Base-by-base conservation (phyloP, 1,140 invertebrate species). In the Tribolium madens region DNA sequence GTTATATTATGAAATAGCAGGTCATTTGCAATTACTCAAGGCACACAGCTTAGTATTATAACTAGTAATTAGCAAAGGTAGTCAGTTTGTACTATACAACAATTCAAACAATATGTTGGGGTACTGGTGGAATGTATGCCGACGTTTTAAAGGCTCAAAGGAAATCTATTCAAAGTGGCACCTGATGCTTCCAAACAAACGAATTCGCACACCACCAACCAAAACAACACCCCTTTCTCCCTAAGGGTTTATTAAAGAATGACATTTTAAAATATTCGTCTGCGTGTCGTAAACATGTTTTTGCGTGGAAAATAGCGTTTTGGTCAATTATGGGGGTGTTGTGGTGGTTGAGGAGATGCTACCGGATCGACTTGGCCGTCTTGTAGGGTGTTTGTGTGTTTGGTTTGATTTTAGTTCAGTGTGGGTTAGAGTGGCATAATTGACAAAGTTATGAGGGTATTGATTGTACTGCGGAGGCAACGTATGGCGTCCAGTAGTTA, bases 61-160 rank as follows among this genome's bases (percentile, higher is more conserved):
- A 84, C 83, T 85, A 85, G 84, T 84, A 85, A 85, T 85, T 85
- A 84, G 84, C 84, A 85, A 85, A 85, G 81, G 84, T 85, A 84
- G 83, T 84, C 81, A 81, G 79, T 84, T 85, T 85, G 84, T 85
- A 85, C 84, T 85, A 85, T 85, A 84, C 77, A 84, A 84, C 81
- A 83, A 82, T 83, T 81, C 78, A 84, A 82, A 80, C 72, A 82
- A 83, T 82, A 81, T 82, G 82, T 83, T 79, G 47, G n/a, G 26
- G 52, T 53, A 46, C 52, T 36, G 26, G 46, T 77, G 57, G 70
- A 57, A 73, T 47, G 36, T 71, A 36, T 76, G 50, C 17, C 21
- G 21, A 47, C 33, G 52, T 46, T 21, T 21, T 57, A 18, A 64
- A 76, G 50, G 17, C 26, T 48, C 70, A 72, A 72, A 72, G 15